Base-by-base conservation (phyloP, 1,140 invertebrate genomes). In the Drosophila punjabiensis region DNA sequence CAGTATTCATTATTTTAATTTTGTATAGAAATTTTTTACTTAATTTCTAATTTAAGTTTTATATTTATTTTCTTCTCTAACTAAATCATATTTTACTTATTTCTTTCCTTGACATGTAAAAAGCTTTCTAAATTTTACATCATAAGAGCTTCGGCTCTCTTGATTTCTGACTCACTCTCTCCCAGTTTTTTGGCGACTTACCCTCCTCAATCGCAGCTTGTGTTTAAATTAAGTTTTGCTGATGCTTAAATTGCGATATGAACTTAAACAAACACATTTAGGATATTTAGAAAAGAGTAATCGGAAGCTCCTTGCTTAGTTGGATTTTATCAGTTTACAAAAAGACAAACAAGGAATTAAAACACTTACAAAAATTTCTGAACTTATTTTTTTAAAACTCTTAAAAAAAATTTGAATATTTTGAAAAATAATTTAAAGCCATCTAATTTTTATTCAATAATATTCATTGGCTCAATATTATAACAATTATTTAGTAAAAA, bases 151-250 rank as follows among this genome's bases (percentile, higher is more conserved):
- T 73, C 39, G 5, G 14, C 30, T 47, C 39, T 37, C 32, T 63
- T 0, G 7, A 33, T 32, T 33, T 9, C 11, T 16, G 18, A 56
- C 10, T 52, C 35, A 32, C 28, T 65, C 43, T 67, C 28, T 20
- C 41, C n/a, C 32, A n/a, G 10, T 39, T 32, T 41, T 41, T 43
- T 1, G 48, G 13, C 18, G 33, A 33, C 14, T 24, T 24, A 9
- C 33, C 24, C 60, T 16, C 18, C 14, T 33, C 16, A 33, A 64
- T 63, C 5, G 9, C 28, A 28, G 64, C 41, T n/a, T 28, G 9
- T 20, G 59, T 63, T 35, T 20, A 48, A 64, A 64, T 48, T 65
- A n/a, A 64, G 24, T 65, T 37, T 64, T 65, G 63, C 53, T 43
- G 53, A 66, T 66, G 30, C 2, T n/a, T n/a, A 18, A 60, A 33